Evolutionary conservation across 2,797 vertebrate species (phyloP), one percentile per base, ranked within the genome.

Genomic region (Danio albolineatus): DNA sequence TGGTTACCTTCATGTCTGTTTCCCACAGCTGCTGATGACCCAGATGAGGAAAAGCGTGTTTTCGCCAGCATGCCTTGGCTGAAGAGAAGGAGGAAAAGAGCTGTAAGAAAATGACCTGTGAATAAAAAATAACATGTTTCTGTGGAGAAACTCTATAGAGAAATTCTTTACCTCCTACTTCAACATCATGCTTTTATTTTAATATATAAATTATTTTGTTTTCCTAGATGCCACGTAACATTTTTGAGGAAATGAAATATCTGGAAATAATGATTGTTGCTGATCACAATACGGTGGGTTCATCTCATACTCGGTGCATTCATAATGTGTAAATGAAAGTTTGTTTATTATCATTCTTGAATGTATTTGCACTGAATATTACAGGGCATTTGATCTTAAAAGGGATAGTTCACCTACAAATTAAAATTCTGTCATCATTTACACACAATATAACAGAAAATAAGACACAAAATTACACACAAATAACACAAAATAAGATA

Each of bases 181-280:
- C 21, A 14, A 46, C 13, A 10, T 12, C 10, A 10, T 54, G 38
- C 9, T 51, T n/a, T 46, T 38, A 38, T 48, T 44, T 46, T 2
- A 36, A 14, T 28, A 51, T 64, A 16, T 46, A 16, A 61, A 66
- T 28, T 28, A n/a, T 28, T 17, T 57, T 21, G 4, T 81, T 61
- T 46, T 64, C 43, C 75, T 51, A 96, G 95, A 89, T 91, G 46
- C 92, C 92, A 71, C 94, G 93, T 61, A 93, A 93, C 85, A 86
- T 95, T 64, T 96, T 95, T 90, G 95, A 95, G 87, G 95, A 96
- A 91, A 96, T 95, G 89, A 96, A 96, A 54, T 96, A 95, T 80
- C 84, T 96, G 86, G 95, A 96, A 85, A 95, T 96, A 76, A 96
- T 96, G 94, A 95, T 96, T 86, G 94, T 96, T 80, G 96, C 95